Base-by-base conservation (phyloP, 1,140 invertebrate species). In the Mactra quadrangularis region DNA sequence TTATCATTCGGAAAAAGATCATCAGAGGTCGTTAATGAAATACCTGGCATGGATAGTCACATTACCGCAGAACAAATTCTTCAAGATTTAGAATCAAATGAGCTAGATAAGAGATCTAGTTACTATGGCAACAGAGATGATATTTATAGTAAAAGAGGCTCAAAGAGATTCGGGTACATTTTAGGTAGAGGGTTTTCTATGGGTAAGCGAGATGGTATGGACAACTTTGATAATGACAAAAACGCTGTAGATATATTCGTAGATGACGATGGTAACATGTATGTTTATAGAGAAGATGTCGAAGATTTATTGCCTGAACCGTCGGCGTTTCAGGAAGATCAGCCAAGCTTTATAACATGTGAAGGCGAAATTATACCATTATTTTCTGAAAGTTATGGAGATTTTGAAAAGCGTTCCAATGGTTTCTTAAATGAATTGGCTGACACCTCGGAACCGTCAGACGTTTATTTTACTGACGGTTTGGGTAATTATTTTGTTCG, bases 1-100 rank as follows among this genome's bases (percentile, higher is more conserved):
- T 76, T 31, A 45, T 50, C 55, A 22, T 62, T 76, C 17, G 74
- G 74, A 0, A 76, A 76, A 76, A 60, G 74, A 64, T 29, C 55
- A 17, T 29, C 41, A 19, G 64, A 68, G 29, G 25, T 7, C 6
- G 31, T 22, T 7, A 38, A 66, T 11, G 62, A 47, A 47, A 22
- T 52, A 0, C 45, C 41, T 31, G 27, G 29, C 0, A 3, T 45
- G 6, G 64, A 31, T 31, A 15, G 22, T 13, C 52, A n/a, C 17
- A 3, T 47, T 47, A 47, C 62, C 25, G 0, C 22, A 1, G 13
- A 33, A 25, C 33, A 66, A 31, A 27, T 52, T 29, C 33, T 38
- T 9, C 4, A 64, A 17, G n/a, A 41, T 45, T 35, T 1, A 11
- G 29, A 64, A 7, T 64, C 22, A 6, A 41, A 15, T 6, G 38